Conservation (phyloP, 23 tunicate genomes). For the Halocynthia roretzi region DNA sequence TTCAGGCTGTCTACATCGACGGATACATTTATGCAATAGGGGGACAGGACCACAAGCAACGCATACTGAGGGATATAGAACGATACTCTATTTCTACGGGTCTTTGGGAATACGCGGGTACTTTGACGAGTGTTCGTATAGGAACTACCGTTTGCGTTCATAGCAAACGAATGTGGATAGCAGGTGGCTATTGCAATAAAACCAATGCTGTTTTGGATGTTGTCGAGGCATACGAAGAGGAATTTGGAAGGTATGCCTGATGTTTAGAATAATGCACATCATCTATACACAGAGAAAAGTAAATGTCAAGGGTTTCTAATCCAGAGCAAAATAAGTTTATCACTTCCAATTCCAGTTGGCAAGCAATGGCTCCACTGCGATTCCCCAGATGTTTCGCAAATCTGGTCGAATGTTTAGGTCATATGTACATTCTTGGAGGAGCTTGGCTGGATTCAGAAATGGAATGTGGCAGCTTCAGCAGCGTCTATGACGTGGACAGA, state of each 20-base stretch:
- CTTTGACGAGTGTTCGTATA: slow-evolving; percentile 58
- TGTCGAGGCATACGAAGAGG: slow-evolving; percentile 66
- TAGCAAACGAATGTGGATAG: slow-evolving; percentile 47
- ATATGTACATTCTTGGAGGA: slow-evolving; percentile 64
- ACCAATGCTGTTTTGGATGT: slow-evolving; percentile 51
- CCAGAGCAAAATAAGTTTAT: not conserved
- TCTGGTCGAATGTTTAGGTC: slow-evolving; percentile 34
- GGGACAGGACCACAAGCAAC: slow-evolving; percentile 90
- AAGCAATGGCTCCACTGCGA: slow-evolving; percentile 43
- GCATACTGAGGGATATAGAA: slow-evolving; percentile 67
- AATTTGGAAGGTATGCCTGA: slow-evolving; percentile 32
- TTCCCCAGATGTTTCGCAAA: slow-evolving; percentile 91
- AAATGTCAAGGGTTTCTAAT: not conserved
- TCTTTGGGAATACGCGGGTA: slow-evolving; percentile 65
- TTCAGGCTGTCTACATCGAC: slow-evolving; percentile 55
- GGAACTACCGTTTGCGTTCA: slow-evolving; percentile 56
- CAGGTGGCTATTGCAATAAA: slow-evolving; percentile 80
- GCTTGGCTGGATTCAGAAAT: slow-evolving; percentile 87
- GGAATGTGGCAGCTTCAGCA: slow-evolving; percentile 76
- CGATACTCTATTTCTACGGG: slow-evolving; percentile 50
- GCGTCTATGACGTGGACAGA: slow-evolving; percentile 82
- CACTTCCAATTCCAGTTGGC: slow-evolving; percentile 49
- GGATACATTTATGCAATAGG: slow-evolving; percentile 86
- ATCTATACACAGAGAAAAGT: too few species aligned
- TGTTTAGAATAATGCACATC: too few species aligned